Evolutionary conservation across 2,797 vertebrate species (phyloP), one percentile per base, ranked within the genome.

Genomic region (Rhabdomys pumilio): DNA sequence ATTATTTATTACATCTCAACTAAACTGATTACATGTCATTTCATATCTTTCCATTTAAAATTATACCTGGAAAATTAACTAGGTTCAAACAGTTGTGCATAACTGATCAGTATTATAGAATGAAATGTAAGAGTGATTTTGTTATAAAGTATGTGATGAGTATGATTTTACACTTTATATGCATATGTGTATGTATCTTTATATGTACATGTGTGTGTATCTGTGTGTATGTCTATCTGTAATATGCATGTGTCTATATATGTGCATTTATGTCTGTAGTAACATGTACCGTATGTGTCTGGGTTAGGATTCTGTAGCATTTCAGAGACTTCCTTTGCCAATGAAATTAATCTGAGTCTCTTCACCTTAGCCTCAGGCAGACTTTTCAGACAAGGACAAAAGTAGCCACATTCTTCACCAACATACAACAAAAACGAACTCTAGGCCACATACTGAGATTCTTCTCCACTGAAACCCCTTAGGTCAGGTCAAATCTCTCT

Each of bases 21-120:
- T 93, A 87, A 84, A 38, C 53, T 22, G 50, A 19, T 15, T 84
- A 7, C 5, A 79, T 50, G 29, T 57, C 80, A 44, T 55, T 31
- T 34, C 14, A n/a, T 41, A 22, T 88, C 84, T 82, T 79, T 47
- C 2, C 31, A 67, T 61, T 75, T 84, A 67, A 87, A 92, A 81
- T 53, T 72, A 67, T 88, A 76, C 79, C 83, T 80, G 1, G 26
- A 69, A 69, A 89, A 84, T 59, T 4, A 19, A 20, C 12, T 83
- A 44, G 4, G 4, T 9, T 63, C 10, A 22, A 0, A 0, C 11
- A 59, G 3, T 76, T 55, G 63, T 3, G 1, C 3, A 87, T 20
- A 67, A 44, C 4, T 72, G 38, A 69, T 53, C 14, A 85, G 6
- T 47, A 67, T 80, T 65, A 90, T 3, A 75, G 75, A 82, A 94